A percentile compares a stretch with the other conserved stretches of the same genome.
Evolutionary conservation across 2,888 invertebrate species (phyloP).

Genomic region (Petrolisthes manimaculis): DNA sequence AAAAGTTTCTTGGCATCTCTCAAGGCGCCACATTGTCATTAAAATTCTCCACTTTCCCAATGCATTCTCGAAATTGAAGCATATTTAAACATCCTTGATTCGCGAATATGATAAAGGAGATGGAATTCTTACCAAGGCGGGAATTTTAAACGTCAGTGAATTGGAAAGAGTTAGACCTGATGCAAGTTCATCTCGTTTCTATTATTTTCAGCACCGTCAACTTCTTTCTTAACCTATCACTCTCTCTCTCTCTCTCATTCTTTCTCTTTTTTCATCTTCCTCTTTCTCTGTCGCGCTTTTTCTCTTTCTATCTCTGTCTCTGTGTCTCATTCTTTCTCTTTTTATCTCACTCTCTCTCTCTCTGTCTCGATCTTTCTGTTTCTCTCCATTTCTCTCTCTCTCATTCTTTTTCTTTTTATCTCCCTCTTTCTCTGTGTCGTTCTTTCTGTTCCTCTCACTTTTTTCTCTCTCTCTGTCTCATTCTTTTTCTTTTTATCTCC

Average conservation of each 20-base stretch:
- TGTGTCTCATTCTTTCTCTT: too few species aligned
- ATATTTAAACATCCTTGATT: constrained; percentile 62
- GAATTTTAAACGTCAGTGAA: constrained; percentile 46
- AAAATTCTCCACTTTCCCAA: constrained; percentile 62
- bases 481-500: neutral
- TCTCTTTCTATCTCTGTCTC: too few species aligned
- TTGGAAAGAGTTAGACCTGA: constrained; percentile 37
- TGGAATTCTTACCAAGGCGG: constrained; percentile 44
- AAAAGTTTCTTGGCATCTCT: constrained; percentile 62
- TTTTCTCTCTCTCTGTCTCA: neutral
- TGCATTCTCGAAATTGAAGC: constrained; percentile 60
- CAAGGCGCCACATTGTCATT: constrained; percentile 61
- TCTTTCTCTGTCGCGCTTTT: too few species aligned
- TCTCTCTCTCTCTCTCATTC: neutral
- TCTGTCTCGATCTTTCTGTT: neutral
- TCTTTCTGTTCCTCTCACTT: neutral
- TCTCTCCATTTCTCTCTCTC: neutral
- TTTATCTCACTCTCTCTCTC: neutral
- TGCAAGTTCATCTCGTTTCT: constrained; percentile 24
- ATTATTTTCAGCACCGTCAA: too few species aligned
- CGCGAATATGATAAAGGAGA: constrained; percentile 49
- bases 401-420: neutral
- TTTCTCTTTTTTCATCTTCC: neutral
- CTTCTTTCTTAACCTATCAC: too few species aligned
- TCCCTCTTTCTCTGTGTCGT: neutral